Evolutionary conservation across 2,888 invertebrate species (phyloP).

Genomic region (Caenorhabditis japonica): DNA sequence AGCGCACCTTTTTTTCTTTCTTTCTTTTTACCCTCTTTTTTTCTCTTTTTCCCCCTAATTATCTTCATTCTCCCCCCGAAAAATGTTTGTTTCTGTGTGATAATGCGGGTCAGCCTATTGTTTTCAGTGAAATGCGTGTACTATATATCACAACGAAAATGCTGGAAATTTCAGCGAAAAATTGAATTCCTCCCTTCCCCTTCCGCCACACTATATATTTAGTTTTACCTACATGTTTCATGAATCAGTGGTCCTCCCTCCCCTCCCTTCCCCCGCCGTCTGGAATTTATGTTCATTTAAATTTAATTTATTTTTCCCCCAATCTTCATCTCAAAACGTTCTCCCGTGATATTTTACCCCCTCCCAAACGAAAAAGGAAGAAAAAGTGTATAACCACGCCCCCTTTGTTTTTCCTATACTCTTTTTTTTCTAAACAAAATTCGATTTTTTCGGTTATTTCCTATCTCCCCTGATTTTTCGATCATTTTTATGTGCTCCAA

Average conservation of each 20-base stretch:
- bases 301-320: neutral
- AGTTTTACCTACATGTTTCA: no score
- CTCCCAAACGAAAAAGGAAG: no score
- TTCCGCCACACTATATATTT: neutral
- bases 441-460: no score
- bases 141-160: slow-evolving; percentile 34
- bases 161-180: no score
- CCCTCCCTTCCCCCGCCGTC: neutral
- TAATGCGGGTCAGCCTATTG: slow-evolving; percentile 42
- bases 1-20: slow-evolving; percentile 4
- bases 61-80: slow-evolving; percentile 3
- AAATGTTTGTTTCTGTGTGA: slow-evolving; percentile 38
- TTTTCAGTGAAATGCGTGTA: slow-evolving; percentile 49
- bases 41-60: neutral
- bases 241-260: no score
- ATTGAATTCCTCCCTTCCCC: neutral
- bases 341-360: slow-evolving; percentile 33
- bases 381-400: no score
- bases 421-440: no score
- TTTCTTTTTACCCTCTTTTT: no score
- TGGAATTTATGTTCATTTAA: no score
- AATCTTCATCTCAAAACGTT: slow-evolving; percentile 23
- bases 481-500: no score
- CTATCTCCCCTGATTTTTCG: no score
- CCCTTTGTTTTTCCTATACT: no score